Evolutionary conservation across 2,888 invertebrate species (phyloP).

Genomic region (Nomada hirtipes): DNA sequence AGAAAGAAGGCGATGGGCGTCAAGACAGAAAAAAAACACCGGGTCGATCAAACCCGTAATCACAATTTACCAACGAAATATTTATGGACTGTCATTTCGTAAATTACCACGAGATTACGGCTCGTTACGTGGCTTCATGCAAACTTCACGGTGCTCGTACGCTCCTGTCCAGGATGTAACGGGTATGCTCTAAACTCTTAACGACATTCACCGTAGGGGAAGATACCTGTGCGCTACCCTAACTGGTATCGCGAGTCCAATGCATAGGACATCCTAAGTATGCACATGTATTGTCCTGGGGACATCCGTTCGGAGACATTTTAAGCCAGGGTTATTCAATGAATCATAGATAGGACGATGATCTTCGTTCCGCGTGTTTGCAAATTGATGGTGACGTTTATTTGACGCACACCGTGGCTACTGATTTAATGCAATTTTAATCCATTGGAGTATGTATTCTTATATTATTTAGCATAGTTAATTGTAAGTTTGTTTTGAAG

Average conservation of each 20-base stretch:
- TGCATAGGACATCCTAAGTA: background rate
- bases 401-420: too few species aligned
- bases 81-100: conserved; percentile 72
- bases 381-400: too few species aligned
- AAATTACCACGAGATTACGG: conserved; percentile 70
- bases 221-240: conserved; percentile 28
- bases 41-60: conserved; percentile 68
- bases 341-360: background rate
- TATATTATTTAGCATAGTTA: too few species aligned
- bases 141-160: conserved; percentile 49
- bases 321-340: background rate
- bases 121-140: conserved; percentile 65
- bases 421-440: too few species aligned
- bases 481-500: too few species aligned
- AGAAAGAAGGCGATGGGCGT: conserved; percentile 26
- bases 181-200: conserved; percentile 62
- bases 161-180: conserved; percentile 49
- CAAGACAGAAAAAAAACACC: background rate
- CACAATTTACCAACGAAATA: conserved; percentile 71
- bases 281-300: background rate
- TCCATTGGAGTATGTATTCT: too few species aligned
- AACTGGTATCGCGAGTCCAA: conserved; percentile 26
- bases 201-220: conserved; percentile 57
- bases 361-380: too few species aligned
- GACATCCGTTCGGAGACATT: background rate